A percentile compares a stretch with the other conserved stretches of the same genome.
These are phyloP conservation scores for Sitta carolinensis DNA, from an alignment of 2,797 vertebrate species.

Conservation along the genomic window DNA sequence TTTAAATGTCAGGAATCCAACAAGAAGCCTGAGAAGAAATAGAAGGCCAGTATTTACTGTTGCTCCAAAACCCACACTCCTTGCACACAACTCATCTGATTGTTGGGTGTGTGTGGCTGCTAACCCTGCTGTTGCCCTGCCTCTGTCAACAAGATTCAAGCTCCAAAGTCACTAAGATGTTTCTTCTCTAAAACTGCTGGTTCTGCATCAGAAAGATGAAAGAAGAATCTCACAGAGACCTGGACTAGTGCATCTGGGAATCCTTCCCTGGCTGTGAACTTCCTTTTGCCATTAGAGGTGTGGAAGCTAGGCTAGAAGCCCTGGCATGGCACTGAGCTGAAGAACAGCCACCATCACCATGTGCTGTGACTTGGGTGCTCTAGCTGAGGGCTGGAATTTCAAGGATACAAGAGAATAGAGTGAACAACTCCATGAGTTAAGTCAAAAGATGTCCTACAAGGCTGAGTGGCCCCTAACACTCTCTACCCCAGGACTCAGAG, in stretches of 20 bases:
- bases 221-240: neutral
- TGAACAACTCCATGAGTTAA: neutral
- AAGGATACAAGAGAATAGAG: neutral
- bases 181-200: neutral
- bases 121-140: neutral
- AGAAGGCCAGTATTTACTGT: neutral
- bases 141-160: neutral
- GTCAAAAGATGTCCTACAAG: neutral
- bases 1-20: conserved; percentile 40
- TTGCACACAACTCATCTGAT: neutral
- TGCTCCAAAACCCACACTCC: neutral
- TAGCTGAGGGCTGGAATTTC: neutral
- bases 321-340: neutral
- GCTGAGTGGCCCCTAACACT: rapidly evolving
- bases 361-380: neutral
- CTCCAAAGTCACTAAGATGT: neutral
- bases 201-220: neutral
- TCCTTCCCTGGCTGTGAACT: neutral
- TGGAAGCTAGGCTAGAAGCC: neutral
- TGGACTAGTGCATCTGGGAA: neutral
- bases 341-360: neutral
- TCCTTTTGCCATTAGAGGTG: neutral
- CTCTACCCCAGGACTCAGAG: neutral
- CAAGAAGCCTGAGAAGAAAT: neutral
- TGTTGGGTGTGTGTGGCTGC: neutral